These are phyloP conservation scores for Drosophila punjabiensis DNA, from an alignment of 1,140 invertebrate genomes.

Conservation along the genomic window DNA sequence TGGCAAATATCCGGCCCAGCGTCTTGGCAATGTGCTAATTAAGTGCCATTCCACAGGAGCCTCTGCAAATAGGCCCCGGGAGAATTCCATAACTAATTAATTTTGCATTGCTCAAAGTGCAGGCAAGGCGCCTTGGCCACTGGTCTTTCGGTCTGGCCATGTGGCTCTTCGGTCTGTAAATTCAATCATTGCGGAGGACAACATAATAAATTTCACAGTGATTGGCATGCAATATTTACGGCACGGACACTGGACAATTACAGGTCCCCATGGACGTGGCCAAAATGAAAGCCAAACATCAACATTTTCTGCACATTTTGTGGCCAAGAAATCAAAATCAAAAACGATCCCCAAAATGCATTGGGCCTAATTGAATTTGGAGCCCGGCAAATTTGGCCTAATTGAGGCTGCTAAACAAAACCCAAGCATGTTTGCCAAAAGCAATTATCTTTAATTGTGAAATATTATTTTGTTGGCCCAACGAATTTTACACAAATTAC, in stretches of 20 bases:
- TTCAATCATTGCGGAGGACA: constrained; percentile 43
- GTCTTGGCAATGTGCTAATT: constrained; percentile 50
- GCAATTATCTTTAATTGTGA: constrained; percentile 78
- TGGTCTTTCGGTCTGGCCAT: neutral
- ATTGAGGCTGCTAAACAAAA: constrained; percentile 46
- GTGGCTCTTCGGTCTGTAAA: constrained; percentile 14
- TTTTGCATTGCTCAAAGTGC: constrained; percentile 40
- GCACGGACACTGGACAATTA: constrained; percentile 2
- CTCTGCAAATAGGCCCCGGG: constrained; percentile 18
- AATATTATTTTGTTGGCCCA: constrained; percentile 67
- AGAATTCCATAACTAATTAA: constrained; percentile 62
- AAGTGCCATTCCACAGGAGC: constrained; percentile 13
- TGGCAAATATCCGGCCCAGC: constrained; percentile 3
- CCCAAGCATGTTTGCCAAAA: constrained; percentile 51
- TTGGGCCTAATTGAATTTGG: constrained; percentile 58
- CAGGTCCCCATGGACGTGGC: constrained; percentile 10
- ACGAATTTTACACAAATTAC: constrained; percentile 70
- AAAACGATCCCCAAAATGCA: constrained; percentile 53
- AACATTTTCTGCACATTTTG: constrained; percentile 33
- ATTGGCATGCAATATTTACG: constrained; percentile 44
- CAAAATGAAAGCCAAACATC: constrained; percentile 46
- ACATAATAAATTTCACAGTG: constrained; percentile 36
- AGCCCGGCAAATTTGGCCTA: constrained; percentile 53
- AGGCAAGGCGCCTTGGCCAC: neutral
- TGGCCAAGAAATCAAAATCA: constrained; percentile 46